phyloP scores from a whole-genome alignment of 2,113 vertebrate species.

The Uria lomvia region DNA sequence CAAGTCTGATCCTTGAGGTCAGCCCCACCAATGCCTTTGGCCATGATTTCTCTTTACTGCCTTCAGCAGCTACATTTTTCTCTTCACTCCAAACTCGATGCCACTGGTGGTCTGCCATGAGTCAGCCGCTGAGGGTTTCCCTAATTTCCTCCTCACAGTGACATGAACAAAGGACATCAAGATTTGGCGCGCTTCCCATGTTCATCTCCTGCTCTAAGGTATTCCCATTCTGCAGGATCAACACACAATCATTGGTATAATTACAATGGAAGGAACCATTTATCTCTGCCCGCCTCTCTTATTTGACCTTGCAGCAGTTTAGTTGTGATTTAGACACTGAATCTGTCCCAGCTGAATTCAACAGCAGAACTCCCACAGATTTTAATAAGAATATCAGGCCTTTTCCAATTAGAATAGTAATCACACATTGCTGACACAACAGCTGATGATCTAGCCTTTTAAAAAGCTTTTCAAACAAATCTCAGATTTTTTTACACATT shows the following conservation, averaged over 20 bases:
- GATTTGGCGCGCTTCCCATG: neutral
- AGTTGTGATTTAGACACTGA: neutral
- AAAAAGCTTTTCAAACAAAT: neutral
- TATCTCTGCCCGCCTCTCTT: neutral
- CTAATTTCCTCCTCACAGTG: neutral
- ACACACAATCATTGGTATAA: neutral
- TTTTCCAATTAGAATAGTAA: neutral
- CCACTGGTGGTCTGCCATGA: neutral
- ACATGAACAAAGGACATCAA: neutral
- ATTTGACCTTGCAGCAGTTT: neutral
- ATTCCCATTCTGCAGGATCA: neutral
- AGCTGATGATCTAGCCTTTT: neutral
- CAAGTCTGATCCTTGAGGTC: neutral
- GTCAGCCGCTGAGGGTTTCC: neutral
- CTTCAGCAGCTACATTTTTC: neutral
- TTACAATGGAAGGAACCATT: neutral
- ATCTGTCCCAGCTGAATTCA: neutral
- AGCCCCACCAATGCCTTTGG: neutral
- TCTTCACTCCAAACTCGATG: neutral
- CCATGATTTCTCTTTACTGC: neutral
- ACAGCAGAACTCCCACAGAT: neutral
- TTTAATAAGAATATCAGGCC: neutral
- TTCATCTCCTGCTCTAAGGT: neutral
- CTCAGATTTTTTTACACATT: neutral
- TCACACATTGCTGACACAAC: neutral